These are phyloP conservation scores for Tenthredo amoena DNA, from an alignment of 2,888 invertebrate species.

Conservation along the genomic window DNA sequence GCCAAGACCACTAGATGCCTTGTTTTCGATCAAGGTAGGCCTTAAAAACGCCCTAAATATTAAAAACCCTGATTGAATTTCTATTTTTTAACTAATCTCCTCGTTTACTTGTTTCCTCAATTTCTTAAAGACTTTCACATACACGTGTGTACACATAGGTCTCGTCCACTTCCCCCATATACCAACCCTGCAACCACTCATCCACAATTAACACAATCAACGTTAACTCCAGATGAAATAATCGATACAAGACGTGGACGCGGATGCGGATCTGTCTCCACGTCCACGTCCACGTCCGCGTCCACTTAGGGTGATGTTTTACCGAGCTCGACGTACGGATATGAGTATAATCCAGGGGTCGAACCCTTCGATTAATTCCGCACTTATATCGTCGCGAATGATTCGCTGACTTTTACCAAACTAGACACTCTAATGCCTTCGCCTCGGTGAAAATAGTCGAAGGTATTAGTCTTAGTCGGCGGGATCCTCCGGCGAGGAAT, in stretches of 20 bases:
- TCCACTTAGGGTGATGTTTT: constrained; percentile 11
- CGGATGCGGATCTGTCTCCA: no score
- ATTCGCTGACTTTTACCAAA: neutral
- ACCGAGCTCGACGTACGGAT: neutral
- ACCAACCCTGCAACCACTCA: neutral
- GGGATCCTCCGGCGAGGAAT: neutral
- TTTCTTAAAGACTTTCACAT: no score
- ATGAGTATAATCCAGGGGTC: neutral
- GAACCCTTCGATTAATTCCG: constrained; percentile 16
- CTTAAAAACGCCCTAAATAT: constrained; percentile 9
- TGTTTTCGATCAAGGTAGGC: constrained; percentile 79
- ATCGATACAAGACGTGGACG: neutral
- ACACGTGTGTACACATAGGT: no score
- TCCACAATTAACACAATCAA: neutral
- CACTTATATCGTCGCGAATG: neutral
- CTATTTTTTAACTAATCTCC: neutral
- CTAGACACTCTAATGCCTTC: neutral
- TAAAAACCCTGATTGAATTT: neutral
- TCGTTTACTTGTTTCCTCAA: no score
- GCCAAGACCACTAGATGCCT: constrained; percentile 78
- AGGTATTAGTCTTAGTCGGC: no score
- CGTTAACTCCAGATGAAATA: neutral
- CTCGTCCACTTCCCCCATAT: no score
- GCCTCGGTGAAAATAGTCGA: no score
- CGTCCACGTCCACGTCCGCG: neutral